Evolutionary conservation across 1,140 invertebrate species (phyloP), one percentile per base, ranked within the genome.

Genomic region (Aphelinus certus): DNA sequence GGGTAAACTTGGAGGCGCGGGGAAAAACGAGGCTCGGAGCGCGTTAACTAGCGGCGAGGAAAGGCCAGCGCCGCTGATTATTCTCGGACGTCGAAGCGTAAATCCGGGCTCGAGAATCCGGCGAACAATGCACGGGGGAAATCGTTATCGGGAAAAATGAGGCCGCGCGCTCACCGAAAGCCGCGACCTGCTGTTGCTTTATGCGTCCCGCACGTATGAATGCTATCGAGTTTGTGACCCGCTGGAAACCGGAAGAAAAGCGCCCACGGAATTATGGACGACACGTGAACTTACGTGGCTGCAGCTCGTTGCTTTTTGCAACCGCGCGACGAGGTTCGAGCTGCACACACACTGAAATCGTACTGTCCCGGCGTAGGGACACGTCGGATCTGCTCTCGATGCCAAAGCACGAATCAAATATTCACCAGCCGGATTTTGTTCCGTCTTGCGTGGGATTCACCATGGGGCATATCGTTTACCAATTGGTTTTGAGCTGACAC

Each of bases 51-150:
- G 53, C 2, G 68, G 61, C 47, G 47, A n/a, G 53, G 26, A 26
- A 46, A 65, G 45, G 56, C 46, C 42, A 5, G 46, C 46, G 53
- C 53, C 4, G 46, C 47, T 66, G 71, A 73, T 73, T 67, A 67
- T 73, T 67, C 71, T 53, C 55, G 64, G 53, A 73, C 57, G 71
- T 67, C 56, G 71, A 73, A 73, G 45, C 71, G 71, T 73, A 73
- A 73, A 66, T 73, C 61, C 63, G 51, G 46, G 7, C 4, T 5
- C 3, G 26, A 26, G 26, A 46, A 68, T 57, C n/a, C 53, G 7
- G 3, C 46, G 64, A 67, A 67, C 71, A 67, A 67, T 55, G 56
- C 26, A 47, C 47, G 2, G 63, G 7, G 26, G 26, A 73, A 73
- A 73, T 67, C 63, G 49, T 73, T 73, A 73, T 73, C 43, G 64